These are phyloP conservation scores for Chorisops tibialis DNA, from an alignment of 2,888 invertebrate genomes.

Conservation along the genomic window DNA sequence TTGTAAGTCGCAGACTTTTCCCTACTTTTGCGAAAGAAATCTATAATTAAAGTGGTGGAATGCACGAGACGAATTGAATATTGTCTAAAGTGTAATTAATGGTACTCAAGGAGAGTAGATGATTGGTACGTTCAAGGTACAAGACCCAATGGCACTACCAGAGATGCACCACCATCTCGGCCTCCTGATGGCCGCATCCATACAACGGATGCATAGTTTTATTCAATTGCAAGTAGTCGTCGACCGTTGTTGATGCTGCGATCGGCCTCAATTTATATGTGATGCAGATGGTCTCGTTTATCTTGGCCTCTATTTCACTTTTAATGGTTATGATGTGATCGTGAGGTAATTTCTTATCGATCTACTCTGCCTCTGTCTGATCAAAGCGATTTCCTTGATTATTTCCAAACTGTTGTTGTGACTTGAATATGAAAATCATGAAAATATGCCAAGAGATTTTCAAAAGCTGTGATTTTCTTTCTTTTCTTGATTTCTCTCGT, in stretches of 20 bases:
- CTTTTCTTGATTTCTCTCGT: no score
- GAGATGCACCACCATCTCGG: slow-evolving; percentile 8
- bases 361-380: slow-evolving; percentile 17
- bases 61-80: slow-evolving; percentile 31
- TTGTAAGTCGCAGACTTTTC: no score
- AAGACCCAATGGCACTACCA: slow-evolving; percentile 20
- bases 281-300: slow-evolving; percentile 25
- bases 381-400: background rate
- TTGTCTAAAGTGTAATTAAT: slow-evolving; percentile 30
- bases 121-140: slow-evolving; percentile 21
- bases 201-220: slow-evolving; percentile 12
- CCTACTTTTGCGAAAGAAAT: slow-evolving; percentile 2
- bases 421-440: no score
- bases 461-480: no score
- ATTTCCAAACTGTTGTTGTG: no score
- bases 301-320: slow-evolving; percentile 6
- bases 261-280: slow-evolving; percentile 22
- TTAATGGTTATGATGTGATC: slow-evolving; percentile 27
- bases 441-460: no score
- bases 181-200: slow-evolving; percentile 13
- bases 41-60: slow-evolving; percentile 29
- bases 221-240: no score
- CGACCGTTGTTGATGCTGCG: background rate
- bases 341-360: slow-evolving; percentile 28
- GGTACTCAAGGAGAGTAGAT: slow-evolving; percentile 23